Base-by-base conservation (phyloP, 1,140 invertebrate genomes). In the Drosophila kepulauana region DNA sequence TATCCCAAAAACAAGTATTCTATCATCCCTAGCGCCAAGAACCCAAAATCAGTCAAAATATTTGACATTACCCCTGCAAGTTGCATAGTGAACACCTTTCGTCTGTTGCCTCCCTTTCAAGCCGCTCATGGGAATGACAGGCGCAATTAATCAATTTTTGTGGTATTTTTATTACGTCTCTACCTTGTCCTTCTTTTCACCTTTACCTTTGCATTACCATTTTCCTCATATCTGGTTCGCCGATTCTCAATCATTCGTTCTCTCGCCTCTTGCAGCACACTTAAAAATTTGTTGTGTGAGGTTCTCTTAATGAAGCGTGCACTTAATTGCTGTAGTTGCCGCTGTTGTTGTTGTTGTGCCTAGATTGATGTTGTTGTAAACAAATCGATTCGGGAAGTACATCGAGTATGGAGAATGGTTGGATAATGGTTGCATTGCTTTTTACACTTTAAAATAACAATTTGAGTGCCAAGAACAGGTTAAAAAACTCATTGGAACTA, bases 241-340 rank as follows among this genome's bases (percentile, higher is more conserved):
- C 35, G 35, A 8, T 38, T 38, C 35, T 10, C 8, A 38, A 38
- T 38, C 35, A 38, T 38, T 38, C 35, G 35, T 20, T 49, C 46
- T 67, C 6, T 20, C 43, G 70, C 45, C 54, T 56, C 70, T 65
- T 48, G 54, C 30, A 20, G 68, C 61, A 63, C 84, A 89, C 85
- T 87, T 84, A 70, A 80, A 84, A 84, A 89, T 87, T 89, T 89
- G 84, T 87, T 87, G 84, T 78, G 85, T 38, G 76, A 89, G 84
- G 81, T 70, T 78, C 49, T 66, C 35, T 38, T 87, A 86, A 86
- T 86, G 82, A 79, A 86, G 71, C 84, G 82, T 87, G 68, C 76
- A 82, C 71, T 88, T 77, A 87, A 86, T 86, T 82, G 28, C 45
- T 61, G 33, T 8, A 25, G 3, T 48, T 68, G 20, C 51, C 20